Evolutionary conservation across 2,797 vertebrate species (phyloP), one percentile per base, ranked within the genome.

Genomic region (Phrynocephalus guinanensis): DNA sequence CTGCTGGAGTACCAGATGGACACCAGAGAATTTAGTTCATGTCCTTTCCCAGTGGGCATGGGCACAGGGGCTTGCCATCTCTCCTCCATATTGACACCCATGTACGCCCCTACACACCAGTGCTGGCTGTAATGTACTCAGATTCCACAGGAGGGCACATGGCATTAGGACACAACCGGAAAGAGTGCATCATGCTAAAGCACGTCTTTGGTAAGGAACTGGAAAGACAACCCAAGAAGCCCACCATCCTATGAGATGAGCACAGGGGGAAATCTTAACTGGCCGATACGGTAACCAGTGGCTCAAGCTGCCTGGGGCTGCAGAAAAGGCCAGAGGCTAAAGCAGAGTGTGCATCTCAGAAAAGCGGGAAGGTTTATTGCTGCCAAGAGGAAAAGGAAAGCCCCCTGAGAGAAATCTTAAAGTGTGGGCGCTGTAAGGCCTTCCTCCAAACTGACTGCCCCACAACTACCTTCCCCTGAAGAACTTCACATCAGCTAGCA

Each of bases 161-260:
- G 63, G 30, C 66, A 24, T n/a, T 77, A 56, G 11, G 63, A 60
- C 77, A 79, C 67, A 79, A 77, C 77, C 11, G 6, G 79, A 75
- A 52, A 56, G 56, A 68, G 50, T 20, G 44, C 24, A 56, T 72
- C 87, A 72, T 63, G 68, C 82, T 73, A 68, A 84, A 79, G 75
- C 26, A n/a, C 60, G 75, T 84, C 87, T 88, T 88, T 84, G 82
- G 87, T 82, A 88, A 88, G 82, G 82, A 88, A 79, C 75, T 44
- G 79, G 82, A 72, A 88, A 71, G 76, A 28, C 13, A 50, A 28
- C 44, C 48, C 44, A 60, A 79, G 44, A 22, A 79, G 28, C 26
- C 20, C 66, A 84, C 75, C 48, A 56, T 79, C 76, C 87, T 79
- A 68, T 15, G 52, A 79, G 75, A 79, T 66, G 68, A 79, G 76